Base-by-base conservation (phyloP, 2,797 vertebrate species). In the Anabas testudineus region DNA sequence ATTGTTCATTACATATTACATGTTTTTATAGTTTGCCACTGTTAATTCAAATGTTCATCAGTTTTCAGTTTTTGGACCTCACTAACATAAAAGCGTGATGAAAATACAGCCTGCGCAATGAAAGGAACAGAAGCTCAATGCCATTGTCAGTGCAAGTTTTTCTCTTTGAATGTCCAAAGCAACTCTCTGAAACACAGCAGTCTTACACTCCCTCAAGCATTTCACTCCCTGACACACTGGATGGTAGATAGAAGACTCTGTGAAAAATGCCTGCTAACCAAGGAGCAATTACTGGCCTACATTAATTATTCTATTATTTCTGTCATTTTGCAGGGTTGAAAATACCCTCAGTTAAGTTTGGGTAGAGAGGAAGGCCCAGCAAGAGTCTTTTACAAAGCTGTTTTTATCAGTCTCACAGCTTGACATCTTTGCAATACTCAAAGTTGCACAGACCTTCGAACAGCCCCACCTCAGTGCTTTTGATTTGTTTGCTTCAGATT, bases 401-500 rank as follows among this genome's bases (percentile, higher is more conserved):
- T 90, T 76, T 86, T 76, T 92, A 74, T 76, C 86, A 89, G 47
- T 88, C 90, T 78, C 70, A 70, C 71, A 82, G 75, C 88, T 90
- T 74, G 76, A 70, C 80, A 74, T 88, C 90, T 73, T n/a, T 39
- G 36, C 52, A 91, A 81, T 87, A 74, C 74, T 85, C 70, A 32
- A 85, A 86, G 75, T 80, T 28, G 51, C 81, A 91, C 81, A 78
- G 71, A 82, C 81, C 88, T 86, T 70, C 83, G 88, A 90, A 93
- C 83, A 87, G 43, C 86, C 78, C 52, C 83, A 81, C 81, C 84
- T 83, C 14, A 76, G 2, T 84, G 74, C 69, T 85, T 87, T 91
- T 68, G 19, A 74, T 94, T 90, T 93, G 83, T 94, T 94, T 94
- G 79, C 76, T 88, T 64, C 73, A 90, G 86, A 89, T 81, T 76